Evolutionary conservation across 2,888 invertebrate genomes (phyloP).

Genomic region (Noctua janthe): DNA sequence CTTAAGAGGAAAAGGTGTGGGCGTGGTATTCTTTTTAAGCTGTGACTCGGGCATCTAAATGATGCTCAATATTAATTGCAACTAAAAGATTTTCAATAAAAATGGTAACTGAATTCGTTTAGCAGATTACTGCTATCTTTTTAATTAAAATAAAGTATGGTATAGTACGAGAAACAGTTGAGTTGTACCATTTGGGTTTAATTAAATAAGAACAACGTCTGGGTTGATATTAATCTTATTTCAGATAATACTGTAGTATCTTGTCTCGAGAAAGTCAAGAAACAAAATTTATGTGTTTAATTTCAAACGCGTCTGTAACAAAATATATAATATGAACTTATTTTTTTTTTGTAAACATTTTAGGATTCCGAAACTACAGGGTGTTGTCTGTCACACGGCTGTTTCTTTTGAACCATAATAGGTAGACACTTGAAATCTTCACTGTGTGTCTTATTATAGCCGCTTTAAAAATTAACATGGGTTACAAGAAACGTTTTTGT

Average conservation of each 20-base stretch:
- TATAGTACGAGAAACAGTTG: slow-evolving; percentile 1
- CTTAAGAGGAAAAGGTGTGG: too few relatives aligned
- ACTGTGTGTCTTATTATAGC: neutral
- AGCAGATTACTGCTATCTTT: neutral
- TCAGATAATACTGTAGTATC: slow-evolving; percentile 10
- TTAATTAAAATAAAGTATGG: neutral
- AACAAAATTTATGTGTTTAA: slow-evolving; percentile 20
- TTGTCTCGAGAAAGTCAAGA: slow-evolving; percentile 5
- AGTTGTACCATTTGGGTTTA: neutral
- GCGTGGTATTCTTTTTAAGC: too few relatives aligned
- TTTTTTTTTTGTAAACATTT: neutral
- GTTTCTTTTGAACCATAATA: neutral
- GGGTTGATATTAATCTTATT: slow-evolving; percentile 22
- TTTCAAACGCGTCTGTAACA: slow-evolving; percentile 11
- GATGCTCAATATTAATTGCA: neutral
- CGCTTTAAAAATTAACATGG: neutral
- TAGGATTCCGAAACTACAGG: neutral
- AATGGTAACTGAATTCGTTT: neutral
- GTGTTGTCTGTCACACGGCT: neutral
- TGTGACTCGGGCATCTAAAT: neutral
- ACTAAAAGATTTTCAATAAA: neutral
- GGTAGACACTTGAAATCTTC: neutral
- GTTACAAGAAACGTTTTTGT: neutral
- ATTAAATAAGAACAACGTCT: slow-evolving; percentile 11
- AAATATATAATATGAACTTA: neutral